Conservation (phyloP, 1,140 invertebrate species). For the Nebria ingens region DNA sequence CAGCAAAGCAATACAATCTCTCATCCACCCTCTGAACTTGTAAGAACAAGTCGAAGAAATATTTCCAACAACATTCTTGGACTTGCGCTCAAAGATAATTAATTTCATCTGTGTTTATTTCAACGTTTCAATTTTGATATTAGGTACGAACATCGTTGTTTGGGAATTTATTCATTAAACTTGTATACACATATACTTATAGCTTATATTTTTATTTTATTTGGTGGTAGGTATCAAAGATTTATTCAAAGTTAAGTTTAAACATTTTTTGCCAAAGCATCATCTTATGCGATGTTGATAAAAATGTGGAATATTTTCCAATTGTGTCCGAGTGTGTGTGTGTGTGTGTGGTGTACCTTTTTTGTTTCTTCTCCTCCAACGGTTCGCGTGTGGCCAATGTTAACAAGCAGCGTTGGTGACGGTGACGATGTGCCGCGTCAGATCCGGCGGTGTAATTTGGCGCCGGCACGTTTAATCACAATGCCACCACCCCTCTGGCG, state of each 20-base stretch:
- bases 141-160: no score
- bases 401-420: not conserved
- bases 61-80: not conserved
- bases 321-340: no score
- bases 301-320: no score
- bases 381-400: not conserved
- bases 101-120: constrained; percentile 6
- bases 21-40: not conserved
- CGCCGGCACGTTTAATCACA: constrained; percentile 4
- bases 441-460: not conserved
- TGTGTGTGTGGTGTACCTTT: no score
- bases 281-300: no score
- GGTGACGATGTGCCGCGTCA: not conserved
- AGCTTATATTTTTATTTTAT: no score
- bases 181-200: no score
- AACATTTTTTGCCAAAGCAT: no score
- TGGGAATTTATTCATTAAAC: no score
- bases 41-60: not conserved
- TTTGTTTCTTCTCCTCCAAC: not conserved
- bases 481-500: not conserved
- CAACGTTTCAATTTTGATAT: no score
- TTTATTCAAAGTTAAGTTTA: no score
- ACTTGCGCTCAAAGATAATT: not conserved
- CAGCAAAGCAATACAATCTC: not conserved
- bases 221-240: no score